phyloP scores from a whole-genome alignment of 2,113 vertebrate genomes.

The Oreochromis tanganicae region DNA sequence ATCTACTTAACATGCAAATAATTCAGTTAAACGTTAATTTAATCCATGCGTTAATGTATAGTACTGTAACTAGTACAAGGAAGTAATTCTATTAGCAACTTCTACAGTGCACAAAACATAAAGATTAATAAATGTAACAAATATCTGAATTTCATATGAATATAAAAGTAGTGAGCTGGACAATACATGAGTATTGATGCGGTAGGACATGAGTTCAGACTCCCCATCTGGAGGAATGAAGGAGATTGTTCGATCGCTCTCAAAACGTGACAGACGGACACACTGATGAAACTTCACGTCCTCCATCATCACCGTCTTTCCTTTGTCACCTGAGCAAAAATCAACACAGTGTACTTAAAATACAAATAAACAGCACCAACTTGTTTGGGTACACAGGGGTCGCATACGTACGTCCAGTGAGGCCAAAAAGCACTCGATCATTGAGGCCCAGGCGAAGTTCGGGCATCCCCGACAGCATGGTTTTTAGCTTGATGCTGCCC shows the following conservation, averaged over 20 bases:
- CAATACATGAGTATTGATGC: conserved; percentile 86
- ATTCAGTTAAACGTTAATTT: neutral
- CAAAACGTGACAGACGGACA: conserved; percentile 88
- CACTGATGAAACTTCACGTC: conserved; percentile 97
- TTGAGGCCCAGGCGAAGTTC: conserved; percentile 88
- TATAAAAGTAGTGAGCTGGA: neutral
- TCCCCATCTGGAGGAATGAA: conserved; percentile 91
- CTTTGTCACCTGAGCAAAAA: conserved; percentile 78
- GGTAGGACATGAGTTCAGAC: conserved; percentile 94
- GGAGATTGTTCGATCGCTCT: conserved; percentile 89
- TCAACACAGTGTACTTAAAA: neutral
- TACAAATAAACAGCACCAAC: neutral
- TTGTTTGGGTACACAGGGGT: neutral
- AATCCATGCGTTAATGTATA: neutral
- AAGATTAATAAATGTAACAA: neutral
- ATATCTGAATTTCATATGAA: neutral
- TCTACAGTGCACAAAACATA: neutral
- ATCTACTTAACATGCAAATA: neutral
- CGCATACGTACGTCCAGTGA: conserved; percentile 81
- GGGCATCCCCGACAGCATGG: conserved; percentile 90
- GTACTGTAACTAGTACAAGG: neutral
- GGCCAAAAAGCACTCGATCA: conserved; percentile 84
- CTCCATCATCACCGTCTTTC: conserved; percentile 87
- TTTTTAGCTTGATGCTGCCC: conserved; percentile 87
- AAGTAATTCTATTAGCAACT: neutral